Conservation (phyloP, 2,113 vertebrate species). For the Takifugu flavidus region DNA sequence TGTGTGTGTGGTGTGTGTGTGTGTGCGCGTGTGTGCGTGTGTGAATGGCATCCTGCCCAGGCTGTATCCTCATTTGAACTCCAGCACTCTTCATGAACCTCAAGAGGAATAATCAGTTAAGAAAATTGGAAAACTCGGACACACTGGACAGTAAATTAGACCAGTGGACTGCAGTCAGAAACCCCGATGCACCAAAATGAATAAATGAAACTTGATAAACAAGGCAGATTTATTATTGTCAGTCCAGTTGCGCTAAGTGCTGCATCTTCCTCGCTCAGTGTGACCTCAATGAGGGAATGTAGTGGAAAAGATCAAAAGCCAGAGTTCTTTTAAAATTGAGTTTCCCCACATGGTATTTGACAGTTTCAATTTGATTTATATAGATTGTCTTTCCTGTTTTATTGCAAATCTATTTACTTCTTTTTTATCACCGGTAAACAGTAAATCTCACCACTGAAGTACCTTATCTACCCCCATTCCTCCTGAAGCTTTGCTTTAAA, state of each 20-base stretch:
- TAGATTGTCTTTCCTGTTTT: conserved; percentile 1
- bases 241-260: neutral
- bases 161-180: conserved; percentile 3
- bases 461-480: no score
- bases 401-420: neutral
- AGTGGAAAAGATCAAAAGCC: conserved; percentile 24
- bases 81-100: no score
- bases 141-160: no score
- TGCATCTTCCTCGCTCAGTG: conserved; percentile 10
- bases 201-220: no score
- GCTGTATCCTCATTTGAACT: no score
- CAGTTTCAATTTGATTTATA: neutral
- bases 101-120: no score
- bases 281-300: conserved; percentile 25
- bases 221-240: conserved; percentile 9
- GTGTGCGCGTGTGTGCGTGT: no score
- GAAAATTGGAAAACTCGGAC: neutral
- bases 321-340: conserved; percentile 19
- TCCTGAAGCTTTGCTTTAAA: no score
- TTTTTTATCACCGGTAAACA: conserved; percentile 10
- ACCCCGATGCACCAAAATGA: neutral
- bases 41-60: no score
- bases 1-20: no score
- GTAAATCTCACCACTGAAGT: conserved; percentile 9
- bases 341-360: neutral